Evolutionary conservation across 2,888 invertebrate genomes (phyloP), one percentile per base, ranked within the genome.

Genomic region (Chorisops tibialis): DNA sequence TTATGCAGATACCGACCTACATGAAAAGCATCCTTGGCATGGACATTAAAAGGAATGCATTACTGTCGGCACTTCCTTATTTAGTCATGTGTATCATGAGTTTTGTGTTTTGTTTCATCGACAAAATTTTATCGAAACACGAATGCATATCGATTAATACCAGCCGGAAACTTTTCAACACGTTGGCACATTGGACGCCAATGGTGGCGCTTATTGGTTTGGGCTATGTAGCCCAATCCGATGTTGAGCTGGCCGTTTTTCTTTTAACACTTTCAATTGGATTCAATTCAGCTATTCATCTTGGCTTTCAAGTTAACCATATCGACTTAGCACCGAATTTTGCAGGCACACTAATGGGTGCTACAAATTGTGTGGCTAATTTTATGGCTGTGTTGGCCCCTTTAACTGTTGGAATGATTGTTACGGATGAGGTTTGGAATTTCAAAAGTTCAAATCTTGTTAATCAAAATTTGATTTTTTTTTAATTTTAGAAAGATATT

Each of bases 261-360:
- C 71, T 87, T 56, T 74, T 87, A 2, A 80, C 85, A 0, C 67
- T 84, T 11, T 83, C 85, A 1, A 84, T 87, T 5, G 83, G 85
- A 1, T 75, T 84, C 5, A 86, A 87, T 70, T 81, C 85, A 0
- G 83, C 81, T 1, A 79, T 81, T 30, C 84, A 81, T 65, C 82
- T 82, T 62, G 87, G 87, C 3, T 85, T 83, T 68, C 80, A 84
- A 65, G 82, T 86, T 0, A 88, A 87, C 71, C 87, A 87, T 67
- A 85, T 88, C 71, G 88, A 88, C 71, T 77, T 88, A 41, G 83
- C 87, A 4, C 87, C 87, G 0, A 86, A 85, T 67, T 87, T 84
- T 68, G 85, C 88, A 2, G 88, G 87, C 1, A 82, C 83, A 2
- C 76, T 88, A 68, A 87, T 88, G 86, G 88, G 87, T 0, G 81